Percentiles rank a stretch among this genome's conserved stretches.
Conservation (phyloP, 2,113 vertebrate species). For the Penelope pileata region DNA sequence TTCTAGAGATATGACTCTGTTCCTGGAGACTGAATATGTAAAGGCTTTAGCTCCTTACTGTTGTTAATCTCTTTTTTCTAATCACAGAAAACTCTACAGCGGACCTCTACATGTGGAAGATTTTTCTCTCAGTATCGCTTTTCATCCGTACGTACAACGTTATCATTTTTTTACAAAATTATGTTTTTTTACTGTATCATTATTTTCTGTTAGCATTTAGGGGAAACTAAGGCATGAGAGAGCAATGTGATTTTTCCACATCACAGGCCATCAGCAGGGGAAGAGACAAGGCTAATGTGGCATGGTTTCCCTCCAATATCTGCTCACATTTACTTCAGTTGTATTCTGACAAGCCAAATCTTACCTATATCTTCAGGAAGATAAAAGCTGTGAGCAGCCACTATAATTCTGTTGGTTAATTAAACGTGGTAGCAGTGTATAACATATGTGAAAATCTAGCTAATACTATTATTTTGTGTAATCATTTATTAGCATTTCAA, state of each 20-base stretch:
- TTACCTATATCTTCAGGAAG: not conserved
- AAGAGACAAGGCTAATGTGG: not conserved
- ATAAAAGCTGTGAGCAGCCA: not conserved
- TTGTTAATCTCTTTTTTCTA: not conserved
- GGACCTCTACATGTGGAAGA: not conserved
- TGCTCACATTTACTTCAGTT: not conserved
- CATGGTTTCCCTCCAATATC: not conserved
- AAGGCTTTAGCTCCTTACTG: not conserved
- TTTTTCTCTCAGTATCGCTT: not conserved
- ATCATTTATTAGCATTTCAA: not conserved
- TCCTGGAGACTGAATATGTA: not conserved
- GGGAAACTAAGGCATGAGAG: not conserved
- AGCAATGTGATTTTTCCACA: not conserved
- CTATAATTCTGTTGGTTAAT: not conserved
- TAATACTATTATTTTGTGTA: not conserved
- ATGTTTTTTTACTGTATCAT: no score
- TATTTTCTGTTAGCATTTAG: not conserved
- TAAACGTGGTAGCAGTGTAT: not conserved
- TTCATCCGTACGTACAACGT: not conserved
- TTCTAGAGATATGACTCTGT: not conserved
- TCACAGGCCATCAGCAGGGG: not conserved
- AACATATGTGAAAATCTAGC: not conserved
- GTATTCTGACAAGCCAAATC: not conserved
- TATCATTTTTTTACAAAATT: no score
- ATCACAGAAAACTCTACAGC: not conserved